A percentile compares a stretch with the other conserved stretches of the same genome.
Evolutionary conservation across 2,797 vertebrate genomes (phyloP).

Genomic region (Poecilia velifera): DNA sequence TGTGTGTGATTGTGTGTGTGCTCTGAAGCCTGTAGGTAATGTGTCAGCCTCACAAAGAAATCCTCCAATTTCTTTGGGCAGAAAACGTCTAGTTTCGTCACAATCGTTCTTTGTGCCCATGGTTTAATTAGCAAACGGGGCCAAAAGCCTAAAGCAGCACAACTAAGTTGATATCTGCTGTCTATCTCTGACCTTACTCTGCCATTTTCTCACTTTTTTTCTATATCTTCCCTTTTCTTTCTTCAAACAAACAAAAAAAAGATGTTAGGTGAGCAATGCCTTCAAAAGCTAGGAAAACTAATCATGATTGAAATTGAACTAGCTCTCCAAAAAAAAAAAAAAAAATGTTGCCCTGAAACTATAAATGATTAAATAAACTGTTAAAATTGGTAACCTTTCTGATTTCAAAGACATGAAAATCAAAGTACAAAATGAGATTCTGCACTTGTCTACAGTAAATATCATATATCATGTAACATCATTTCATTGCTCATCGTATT

Average conservation of each 20-base stretch:
- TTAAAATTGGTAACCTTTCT: neutral
- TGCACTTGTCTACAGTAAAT: neutral
- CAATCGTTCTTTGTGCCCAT: conserved; percentile 65
- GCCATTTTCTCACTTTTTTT: conserved; percentile 3
- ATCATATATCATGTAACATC: neutral
- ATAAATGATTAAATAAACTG: neutral
- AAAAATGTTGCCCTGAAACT: neutral
- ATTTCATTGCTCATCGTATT: neutral
- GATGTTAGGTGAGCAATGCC: neutral
- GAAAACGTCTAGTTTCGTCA: conserved; percentile 67
- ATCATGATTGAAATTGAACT: neutral
- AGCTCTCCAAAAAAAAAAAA: neutral
- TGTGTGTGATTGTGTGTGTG: conserved; percentile 15
- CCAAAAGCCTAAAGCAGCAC: conserved; percentile 70
- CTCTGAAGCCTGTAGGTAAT: conserved; percentile 50
- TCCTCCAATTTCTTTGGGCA: conserved; percentile 60
- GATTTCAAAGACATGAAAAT: neutral
- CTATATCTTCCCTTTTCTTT: neutral
- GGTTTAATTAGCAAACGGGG: conserved; percentile 75
- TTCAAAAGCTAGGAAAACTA: neutral
- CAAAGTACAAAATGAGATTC: neutral
- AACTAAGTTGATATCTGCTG: conserved; percentile 61
- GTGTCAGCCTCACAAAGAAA: conserved; percentile 57
- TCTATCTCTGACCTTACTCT: conserved; percentile 36
- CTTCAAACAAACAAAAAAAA: conserved; percentile 8